These are phyloP conservation scores for Caenorhabditis sp. DNA, from an alignment of 2,888 invertebrate species.

Conservation along the genomic window DNA sequence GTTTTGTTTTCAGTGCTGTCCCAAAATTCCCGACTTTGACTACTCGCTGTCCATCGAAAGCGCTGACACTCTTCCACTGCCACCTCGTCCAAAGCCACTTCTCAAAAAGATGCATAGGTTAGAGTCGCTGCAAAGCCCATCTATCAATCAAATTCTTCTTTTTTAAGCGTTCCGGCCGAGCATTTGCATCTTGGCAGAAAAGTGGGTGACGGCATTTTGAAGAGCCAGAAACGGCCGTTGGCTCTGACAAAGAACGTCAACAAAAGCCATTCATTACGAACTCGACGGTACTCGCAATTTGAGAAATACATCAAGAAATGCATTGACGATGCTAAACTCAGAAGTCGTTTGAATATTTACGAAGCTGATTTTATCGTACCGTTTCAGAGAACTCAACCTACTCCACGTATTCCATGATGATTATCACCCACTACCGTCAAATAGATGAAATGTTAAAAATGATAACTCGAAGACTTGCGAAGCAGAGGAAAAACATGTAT, in stretches of 20 bases:
- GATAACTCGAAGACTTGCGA: constrained; percentile 52
- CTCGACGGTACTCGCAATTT: constrained; percentile 62
- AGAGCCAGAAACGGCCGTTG: constrained; percentile 51
- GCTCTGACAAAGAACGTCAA: constrained; percentile 49
- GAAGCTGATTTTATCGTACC: background rate
- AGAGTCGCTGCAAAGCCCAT: constrained; percentile 9
- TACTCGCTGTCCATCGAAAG: constrained; percentile 65
- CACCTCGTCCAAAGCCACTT: constrained; percentile 64
- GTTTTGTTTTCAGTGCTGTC: constrained; percentile 56
- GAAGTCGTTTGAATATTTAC: constrained; percentile 37
- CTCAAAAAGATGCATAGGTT: constrained; percentile 72
- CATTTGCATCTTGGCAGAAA: constrained; percentile 72
- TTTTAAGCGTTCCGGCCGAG: constrained; percentile 71
- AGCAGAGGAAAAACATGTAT: constrained; percentile 55
- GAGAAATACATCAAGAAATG: constrained; percentile 73
- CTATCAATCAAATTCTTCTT: constrained; percentile 31
- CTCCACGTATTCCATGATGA: constrained; percentile 67
- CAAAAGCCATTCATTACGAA: constrained; percentile 60
- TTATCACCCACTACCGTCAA: constrained; percentile 70
- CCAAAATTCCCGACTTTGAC: constrained; percentile 49
- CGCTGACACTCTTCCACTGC: constrained; percentile 62
- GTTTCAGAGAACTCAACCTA: constrained; percentile 64
- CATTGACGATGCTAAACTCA: constrained; percentile 66
- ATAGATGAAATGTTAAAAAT: constrained; percentile 70
- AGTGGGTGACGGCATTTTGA: constrained; percentile 78